Base-by-base conservation (phyloP, 1,140 invertebrate species). In the Zeugodacus cucurbitae region DNA sequence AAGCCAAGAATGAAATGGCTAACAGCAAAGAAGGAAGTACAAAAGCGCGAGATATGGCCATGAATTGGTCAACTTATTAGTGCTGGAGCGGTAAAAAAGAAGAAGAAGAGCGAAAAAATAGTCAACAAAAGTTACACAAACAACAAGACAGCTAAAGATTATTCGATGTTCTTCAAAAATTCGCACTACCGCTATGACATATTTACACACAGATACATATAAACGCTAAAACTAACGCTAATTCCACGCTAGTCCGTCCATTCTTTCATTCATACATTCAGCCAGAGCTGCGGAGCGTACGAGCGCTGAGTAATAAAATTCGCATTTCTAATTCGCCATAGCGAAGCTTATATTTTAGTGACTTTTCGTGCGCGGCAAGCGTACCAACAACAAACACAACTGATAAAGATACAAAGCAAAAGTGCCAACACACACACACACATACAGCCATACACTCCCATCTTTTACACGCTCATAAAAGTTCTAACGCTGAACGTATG, bases 11-110 rank as follows among this genome's bases (percentile, higher is more conserved):
- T 22, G 29, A 70, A 70, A 41, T 74, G 34, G 5, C 34, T 22
- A 74, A 74, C 17, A 74, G 17, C 67, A 74, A 74, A 74, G 32
- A 74, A 74, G 67, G 67, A 74, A 74, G 34, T 34, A 67, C n/a
- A 29, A 32, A 59, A 34, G 4, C 3, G 41, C 6, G 34, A 74
- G 20, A 32, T 41, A n/a, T 74, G 32, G 8, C 17, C 34, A 74
- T 41, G 5, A 74, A 41, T 41, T 74, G 67, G 67, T 17, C 67
- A 74, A 8, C 67, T 74, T 74, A 37, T 41, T 22, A 74, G 67
- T 74, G n/a, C n/a, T 74, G 20, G 1, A 74, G 22, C 29, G 10
- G 10, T 62, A 62, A n/a, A 62, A n/a, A 22, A 22, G 0, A 32
- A 17, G 3, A 0, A 29, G 22, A 32, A 20, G 22, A 22, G 58